Evolutionary conservation across 1,140 invertebrate genomes (phyloP).

Genomic region (Solenopsis invicta): DNA sequence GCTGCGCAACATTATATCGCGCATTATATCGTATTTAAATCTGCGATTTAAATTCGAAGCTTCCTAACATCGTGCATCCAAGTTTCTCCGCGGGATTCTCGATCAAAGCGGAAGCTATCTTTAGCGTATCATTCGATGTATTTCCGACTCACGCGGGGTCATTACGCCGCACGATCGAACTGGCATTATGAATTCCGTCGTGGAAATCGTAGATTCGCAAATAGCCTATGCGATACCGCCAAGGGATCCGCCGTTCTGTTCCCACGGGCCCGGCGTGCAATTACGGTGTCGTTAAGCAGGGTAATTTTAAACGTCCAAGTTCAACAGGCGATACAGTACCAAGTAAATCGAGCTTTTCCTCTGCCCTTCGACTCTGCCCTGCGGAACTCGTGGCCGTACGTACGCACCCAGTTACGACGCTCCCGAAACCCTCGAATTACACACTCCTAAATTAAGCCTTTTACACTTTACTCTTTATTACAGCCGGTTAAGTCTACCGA

Average conservation of each 20-base stretch:
- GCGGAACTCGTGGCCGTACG: conserved; percentile 19
- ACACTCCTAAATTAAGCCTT: conserved; percentile 42
- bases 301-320: conserved; percentile 65
- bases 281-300: conserved; percentile 62
- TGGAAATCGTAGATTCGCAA: conserved; percentile 58
- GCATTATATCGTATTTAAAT: conserved; percentile 12
- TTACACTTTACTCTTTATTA: conserved; percentile 34
- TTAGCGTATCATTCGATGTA: conserved; percentile 45
- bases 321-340: conserved; percentile 60
- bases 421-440: conserved; percentile 46
- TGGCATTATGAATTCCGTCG: conserved; percentile 52
- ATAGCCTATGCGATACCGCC: conserved; percentile 20
- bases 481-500: conserved; percentile 42
- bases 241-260: conserved; percentile 43
- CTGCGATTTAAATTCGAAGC: conserved; percentile 7
- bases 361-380: conserved; percentile 47
- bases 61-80: not conserved
- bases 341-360: conserved; percentile 65
- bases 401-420: conserved; percentile 37
- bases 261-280: conserved; percentile 51
- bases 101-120: conserved; percentile 52
- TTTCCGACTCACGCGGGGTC: conserved; percentile 39
- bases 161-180: conserved; percentile 52
- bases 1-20: too few species aligned
- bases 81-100: conserved; percentile 30